Base-by-base conservation (phyloP, 1,140 invertebrate species). In the Goniozus legneri region DNA sequence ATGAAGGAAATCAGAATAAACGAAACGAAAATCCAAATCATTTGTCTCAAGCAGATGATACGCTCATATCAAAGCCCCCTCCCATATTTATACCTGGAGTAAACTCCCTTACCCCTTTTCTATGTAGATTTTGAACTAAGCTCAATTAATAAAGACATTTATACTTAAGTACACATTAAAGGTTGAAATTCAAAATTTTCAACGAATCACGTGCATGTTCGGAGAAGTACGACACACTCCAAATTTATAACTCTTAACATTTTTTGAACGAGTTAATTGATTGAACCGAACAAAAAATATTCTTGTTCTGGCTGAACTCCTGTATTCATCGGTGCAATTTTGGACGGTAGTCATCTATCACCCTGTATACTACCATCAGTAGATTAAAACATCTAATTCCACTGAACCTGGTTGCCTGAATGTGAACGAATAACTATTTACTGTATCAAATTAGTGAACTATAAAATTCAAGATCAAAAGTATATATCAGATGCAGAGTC, bases 141-240 rank as follows among this genome's bases (percentile, higher is more conserved):
- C 12, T 50, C 51, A 7, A 72, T 67, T 10, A 73, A 73, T 40
- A 58, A 61, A 48, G 53, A 70, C 15, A 65, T 73, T 4, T 72
- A 65, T 35, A 53, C 47, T 3, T 56, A 56, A 51, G 53, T 73
- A 7, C 54, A 40, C 44, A 21, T 64, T 12, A 62, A 71, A 58
- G 44, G 63, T 1, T 64, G 16, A 36, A 38, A 46, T 32, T n/a
- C 42, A n/a, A n/a, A n/a, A n/a, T n/a, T n/a, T n/a, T n/a, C n/a
- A n/a, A n/a, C n/a, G n/a, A n/a, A n/a, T n/a, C 50, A 19, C 73
- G 70, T 43, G 65, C 74, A 55, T 75, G 70, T 54, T 64, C 58
- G 8, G 41, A 43, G 15, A 37, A 64, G 8, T 71, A 75, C 36
- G 18, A 37, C n/a, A 58, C 59, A n/a, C n/a, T n/a, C n/a, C n/a